phyloP scores from a whole-genome alignment of 2,888 invertebrate genomes.

The Leptarthrus brevirostris region DNA sequence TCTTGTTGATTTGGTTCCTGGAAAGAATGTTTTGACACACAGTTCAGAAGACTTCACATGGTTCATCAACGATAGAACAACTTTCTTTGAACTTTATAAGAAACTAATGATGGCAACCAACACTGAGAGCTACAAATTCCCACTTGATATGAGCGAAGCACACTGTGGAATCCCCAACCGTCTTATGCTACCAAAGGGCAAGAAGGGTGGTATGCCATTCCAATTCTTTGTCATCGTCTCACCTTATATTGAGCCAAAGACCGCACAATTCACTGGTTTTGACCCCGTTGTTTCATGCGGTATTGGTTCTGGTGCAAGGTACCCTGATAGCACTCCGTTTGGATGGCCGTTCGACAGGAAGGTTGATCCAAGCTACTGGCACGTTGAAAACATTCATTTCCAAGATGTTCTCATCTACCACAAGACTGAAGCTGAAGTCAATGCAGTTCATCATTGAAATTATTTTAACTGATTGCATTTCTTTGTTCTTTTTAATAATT shows the following conservation, averaged over 20 bases:
- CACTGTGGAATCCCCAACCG: slow-evolving; percentile 73
- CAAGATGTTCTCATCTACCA: slow-evolving; percentile 76
- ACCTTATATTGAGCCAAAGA: slow-evolving; percentile 68
- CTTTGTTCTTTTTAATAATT: no score
- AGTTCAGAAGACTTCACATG: slow-evolving; percentile 76
- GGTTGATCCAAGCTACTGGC: slow-evolving; percentile 72
- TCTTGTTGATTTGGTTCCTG: slow-evolving; percentile 71
- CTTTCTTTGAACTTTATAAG: slow-evolving; percentile 67
- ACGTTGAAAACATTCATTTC: slow-evolving; percentile 75
- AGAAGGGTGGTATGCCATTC: slow-evolving; percentile 73
- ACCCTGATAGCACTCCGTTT: slow-evolving; percentile 69
- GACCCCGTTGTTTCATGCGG: slow-evolving; percentile 70
- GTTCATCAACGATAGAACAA: slow-evolving; percentile 72
- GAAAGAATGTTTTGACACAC: slow-evolving; percentile 69
- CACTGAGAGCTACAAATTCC: slow-evolving; percentile 67
- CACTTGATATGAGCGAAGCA: slow-evolving; percentile 68
- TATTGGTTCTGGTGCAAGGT: slow-evolving; percentile 67
- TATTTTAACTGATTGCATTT: no score
- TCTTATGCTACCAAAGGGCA: slow-evolving; percentile 75
- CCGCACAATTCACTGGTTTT: slow-evolving; percentile 67
- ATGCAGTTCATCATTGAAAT: slow-evolving; percentile 56
- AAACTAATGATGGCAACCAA: slow-evolving; percentile 68
- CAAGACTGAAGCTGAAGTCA: slow-evolving; percentile 68
- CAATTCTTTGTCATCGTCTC: slow-evolving; percentile 73
- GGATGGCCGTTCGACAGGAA: slow-evolving; percentile 82